Evolutionary conservation across 2,113 vertebrate genomes (phyloP), one percentile per base, ranked within the genome.

Genomic region (Panurus biarmicus): DNA sequence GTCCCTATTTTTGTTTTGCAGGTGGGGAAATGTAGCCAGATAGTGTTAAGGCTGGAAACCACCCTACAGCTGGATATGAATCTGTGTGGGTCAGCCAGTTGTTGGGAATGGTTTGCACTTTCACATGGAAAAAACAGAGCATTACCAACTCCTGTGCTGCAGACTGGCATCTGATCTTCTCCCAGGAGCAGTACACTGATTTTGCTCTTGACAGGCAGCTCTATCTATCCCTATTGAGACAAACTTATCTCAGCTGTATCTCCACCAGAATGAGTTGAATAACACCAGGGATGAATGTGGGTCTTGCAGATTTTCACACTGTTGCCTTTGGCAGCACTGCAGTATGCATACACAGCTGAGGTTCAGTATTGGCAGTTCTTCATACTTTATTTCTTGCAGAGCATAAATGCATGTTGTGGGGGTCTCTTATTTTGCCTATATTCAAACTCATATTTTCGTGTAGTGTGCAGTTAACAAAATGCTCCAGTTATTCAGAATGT

Each of bases 241-340:
- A 54, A 93, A 80, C 48, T 66, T 85, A 40, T 64, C 54, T 51
- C 0, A 1, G 35, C 50, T 85, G 2, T 74, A 67, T 51, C 47
- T 91, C n/a, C 64, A 83, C 28, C 57, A 60, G 40, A 72, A 62
- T 22, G 64, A 87, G 56, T 28, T 83, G 73, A 93, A 35, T 48
- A 94, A 80, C 67, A 72, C 38, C 38, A 44, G 33, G 40, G 44
- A 86, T 6, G 4, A 73, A 81, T 33, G 5, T 38, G 28, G 31
- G n/a, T 66, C 89, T 56, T 51, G 64, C 44, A 77, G n/a, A 89
- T 80, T 85, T 94, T 88, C 78, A 70, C 24, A 2, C 35, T 64
- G 36, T 64, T 95, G 89, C 26, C 81, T 91, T 96, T 88, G 94
- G 87, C 85, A 95, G 40, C 35, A 26, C 33, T 83, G 67, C 47